These are phyloP conservation scores for Euborellia annulipes DNA, from an alignment of 1,140 invertebrate species.

Conservation along the genomic window DNA sequence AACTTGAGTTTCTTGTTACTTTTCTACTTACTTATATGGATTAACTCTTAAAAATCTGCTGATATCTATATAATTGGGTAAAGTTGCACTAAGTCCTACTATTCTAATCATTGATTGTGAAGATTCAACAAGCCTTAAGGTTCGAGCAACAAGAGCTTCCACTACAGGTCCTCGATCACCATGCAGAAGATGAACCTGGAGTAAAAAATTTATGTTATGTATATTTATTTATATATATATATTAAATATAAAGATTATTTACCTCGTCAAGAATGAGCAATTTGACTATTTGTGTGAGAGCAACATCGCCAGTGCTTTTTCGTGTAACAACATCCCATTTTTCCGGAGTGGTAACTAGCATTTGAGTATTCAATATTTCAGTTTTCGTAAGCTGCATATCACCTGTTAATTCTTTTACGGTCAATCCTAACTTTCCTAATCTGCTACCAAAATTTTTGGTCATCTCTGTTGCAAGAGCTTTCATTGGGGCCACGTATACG, in stretches of 20 bases:
- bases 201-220: no score
- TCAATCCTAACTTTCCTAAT: conserved; percentile 57
- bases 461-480: conserved; percentile 97
- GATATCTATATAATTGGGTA: conserved; percentile 97
- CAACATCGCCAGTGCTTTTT: conserved; percentile 84
- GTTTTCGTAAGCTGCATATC: conserved; percentile 94
- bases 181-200: conserved; percentile 78
- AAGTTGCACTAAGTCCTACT: conserved; percentile 91
- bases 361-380: conserved; percentile 92
- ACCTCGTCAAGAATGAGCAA: conserved; percentile 92
- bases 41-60: conserved; percentile 89
- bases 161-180: conserved; percentile 95
- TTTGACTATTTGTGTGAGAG: conserved; percentile 77
- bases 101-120: conserved; percentile 95
- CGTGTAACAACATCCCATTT: conserved; percentile 99
- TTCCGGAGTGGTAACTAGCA: conserved; percentile 97
- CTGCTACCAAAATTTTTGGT: conserved; percentile 81
- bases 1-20: no score
- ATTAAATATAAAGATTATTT: no score
- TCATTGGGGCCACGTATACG: conserved; percentile 98
- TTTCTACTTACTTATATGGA: conserved; percentile 40
- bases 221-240: no score
- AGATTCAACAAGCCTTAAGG: conserved; percentile 82
- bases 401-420: conserved; percentile 86
- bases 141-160: conserved; percentile 91